Evolutionary conservation across 2,113 vertebrate genomes (phyloP), one percentile per base, ranked within the genome.

Genomic region (Halcyon malimbica): DNA sequence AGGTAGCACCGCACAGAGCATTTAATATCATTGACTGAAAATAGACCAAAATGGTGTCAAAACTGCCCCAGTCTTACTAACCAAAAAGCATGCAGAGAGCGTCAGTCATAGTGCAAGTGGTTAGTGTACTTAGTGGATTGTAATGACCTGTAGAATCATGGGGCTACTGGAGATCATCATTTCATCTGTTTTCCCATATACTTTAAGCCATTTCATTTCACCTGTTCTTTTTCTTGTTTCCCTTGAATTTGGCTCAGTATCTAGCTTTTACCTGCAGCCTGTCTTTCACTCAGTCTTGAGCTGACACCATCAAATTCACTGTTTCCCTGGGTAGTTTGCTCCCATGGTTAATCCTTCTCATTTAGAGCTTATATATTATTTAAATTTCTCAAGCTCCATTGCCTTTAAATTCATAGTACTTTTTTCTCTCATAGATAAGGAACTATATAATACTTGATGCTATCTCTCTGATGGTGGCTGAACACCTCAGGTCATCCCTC

Each of bases 11-110:
- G 23, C 1, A 1, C 41, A 20, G 13, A 87, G 16, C 24, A 44
- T 77, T 92, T 78, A 67, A 75, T 68, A 56, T 83, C 60, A 75
- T 64, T 87, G 73, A 20, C 57, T 62, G 69, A 73, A 91, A 93
- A 84, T 10, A 68, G 39, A 50, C 26, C 62, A 28, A 82, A 71
- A 87, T n/a, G 16, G 21, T 89, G 48, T 48, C 33, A 79, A 84
- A 89, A 81, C 35, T 14, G 50, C 35, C 33, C 65, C 48, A 44
- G 23, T 31, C 42, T 71, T 53, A 35, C 35, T 76, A 44, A 51
- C 23, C 18, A 20, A 42, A 39, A 78, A 71, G 11, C 31, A 11
- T 31, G 13, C 35, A 28, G 33, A n/a, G 15, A 44, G 16, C 33
- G 86, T 67, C 46, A 53, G 60, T 50, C 5, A 0, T 26, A 56